phyloP scores from a whole-genome alignment of 2,888 invertebrate species.

The Brassicogethes aeneus region DNA sequence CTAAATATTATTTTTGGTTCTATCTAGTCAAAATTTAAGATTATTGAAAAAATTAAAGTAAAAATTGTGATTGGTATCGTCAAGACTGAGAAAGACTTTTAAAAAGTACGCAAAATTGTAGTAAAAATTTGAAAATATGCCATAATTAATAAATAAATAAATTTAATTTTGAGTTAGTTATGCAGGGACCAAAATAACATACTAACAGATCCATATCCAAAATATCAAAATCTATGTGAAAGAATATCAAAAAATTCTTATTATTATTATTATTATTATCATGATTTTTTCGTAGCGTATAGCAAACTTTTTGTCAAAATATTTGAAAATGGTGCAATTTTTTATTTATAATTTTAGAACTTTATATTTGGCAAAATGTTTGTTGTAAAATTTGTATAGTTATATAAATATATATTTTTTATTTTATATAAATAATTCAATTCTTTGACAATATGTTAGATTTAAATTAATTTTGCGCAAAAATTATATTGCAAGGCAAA shows the following conservation, averaged over 20 bases:
- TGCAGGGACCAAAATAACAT: slow-evolving; percentile 40
- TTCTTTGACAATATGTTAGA: slow-evolving; percentile 43
- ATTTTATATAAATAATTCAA: slow-evolving; percentile 34
- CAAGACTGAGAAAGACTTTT: slow-evolving; percentile 36
- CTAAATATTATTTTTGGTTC: slow-evolving; percentile 6
- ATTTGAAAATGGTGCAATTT: slow-evolving; percentile 20
- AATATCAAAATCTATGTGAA: slow-evolving; percentile 35
- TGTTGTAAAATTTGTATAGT: slow-evolving; percentile 16
- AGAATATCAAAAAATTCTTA: slow-evolving; percentile 28
- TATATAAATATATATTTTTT: slow-evolving; percentile 9
- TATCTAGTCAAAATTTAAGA: slow-evolving; percentile 21
- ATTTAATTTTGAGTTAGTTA: slow-evolving; percentile 26
- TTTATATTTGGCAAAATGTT: slow-evolving; percentile 19
- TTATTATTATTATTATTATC: slow-evolving; percentile 12
- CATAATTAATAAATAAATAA: slow-evolving; percentile 25
- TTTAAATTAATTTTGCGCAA: slow-evolving; percentile 22
- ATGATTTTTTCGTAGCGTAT: slow-evolving; percentile 3
- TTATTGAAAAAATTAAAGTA: slow-evolving; percentile 13
- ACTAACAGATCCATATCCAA: slow-evolving; percentile 38
- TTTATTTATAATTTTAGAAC: slow-evolving; percentile 13
- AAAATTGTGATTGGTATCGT: slow-evolving; percentile 36
- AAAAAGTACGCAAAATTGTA: slow-evolving; percentile 17
- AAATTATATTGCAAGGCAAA: slow-evolving; percentile 18
- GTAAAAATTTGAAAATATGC: slow-evolving; percentile 34
- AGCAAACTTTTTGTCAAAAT: slow-evolving; percentile 16